Conservation (phyloP, 2,113 vertebrate species). For the Pampusana beccarii region DNA sequence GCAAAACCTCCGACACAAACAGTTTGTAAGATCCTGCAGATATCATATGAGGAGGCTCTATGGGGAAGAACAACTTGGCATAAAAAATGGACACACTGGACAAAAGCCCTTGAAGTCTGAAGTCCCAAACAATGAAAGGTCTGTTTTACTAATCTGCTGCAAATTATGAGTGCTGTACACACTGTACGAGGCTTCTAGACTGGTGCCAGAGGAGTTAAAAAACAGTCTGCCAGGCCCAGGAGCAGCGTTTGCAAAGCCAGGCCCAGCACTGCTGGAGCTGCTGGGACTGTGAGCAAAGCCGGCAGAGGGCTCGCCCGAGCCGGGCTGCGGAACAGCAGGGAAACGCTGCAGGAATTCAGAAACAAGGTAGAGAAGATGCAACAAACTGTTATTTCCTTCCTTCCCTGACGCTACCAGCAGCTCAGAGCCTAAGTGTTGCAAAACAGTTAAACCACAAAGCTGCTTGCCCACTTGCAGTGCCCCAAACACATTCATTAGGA, state of each 20-base stretch:
- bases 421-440: background rate
- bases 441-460: background rate
- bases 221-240: background rate
- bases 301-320: slow-evolving; percentile 31
- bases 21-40: background rate
- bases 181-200: background rate
- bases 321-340: fast-evolving
- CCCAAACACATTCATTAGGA: background rate
- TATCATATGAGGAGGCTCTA: background rate
- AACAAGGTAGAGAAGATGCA: background rate
- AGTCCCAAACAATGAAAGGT: slow-evolving; percentile 11
- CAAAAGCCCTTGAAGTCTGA: background rate
- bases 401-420: background rate
- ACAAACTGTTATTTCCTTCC: background rate
- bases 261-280: background rate
- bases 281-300: background rate
- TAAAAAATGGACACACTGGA: background rate
- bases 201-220: background rate
- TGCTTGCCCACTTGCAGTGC: background rate
- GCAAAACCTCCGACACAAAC: background rate
- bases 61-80: background rate
- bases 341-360: fast-evolving
- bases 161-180: background rate
- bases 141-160: slow-evolving; percentile 21
- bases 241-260: background rate